Percentiles rank a stretch among this genome's conserved stretches.
Evolutionary conservation across 2,797 vertebrate species (phyloP).

Genomic region (Scolopax rusticola): DNA sequence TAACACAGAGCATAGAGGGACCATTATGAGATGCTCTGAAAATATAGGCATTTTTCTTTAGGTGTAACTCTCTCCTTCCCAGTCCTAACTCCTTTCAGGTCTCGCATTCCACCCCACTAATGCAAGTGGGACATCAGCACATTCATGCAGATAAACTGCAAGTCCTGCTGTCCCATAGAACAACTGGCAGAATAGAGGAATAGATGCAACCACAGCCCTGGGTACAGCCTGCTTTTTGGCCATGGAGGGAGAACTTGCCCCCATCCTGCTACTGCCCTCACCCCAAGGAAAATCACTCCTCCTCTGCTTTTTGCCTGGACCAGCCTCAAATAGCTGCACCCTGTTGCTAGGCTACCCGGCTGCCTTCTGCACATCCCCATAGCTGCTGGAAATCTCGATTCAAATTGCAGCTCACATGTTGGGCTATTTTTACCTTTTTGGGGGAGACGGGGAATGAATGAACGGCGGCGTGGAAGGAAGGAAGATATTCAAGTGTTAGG

Average conservation of each 20-base stretch:
- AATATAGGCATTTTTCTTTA: neutral
- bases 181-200: neutral
- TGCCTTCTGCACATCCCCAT: slow-evolving; percentile 55
- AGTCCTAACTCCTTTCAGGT: neutral
- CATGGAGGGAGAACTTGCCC: neutral
- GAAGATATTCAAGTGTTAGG: neutral
- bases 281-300: neutral
- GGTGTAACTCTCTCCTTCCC: neutral
- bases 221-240: neutral
- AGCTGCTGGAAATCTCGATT: slow-evolving; percentile 58
- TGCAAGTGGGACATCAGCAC: neutral
- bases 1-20: neutral
- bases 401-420: slow-evolving; percentile 60
- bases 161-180: neutral
- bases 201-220: neutral
- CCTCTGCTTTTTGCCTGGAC: slow-evolving; percentile 52
- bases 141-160: neutral
- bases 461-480: neutral
- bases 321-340: slow-evolving; percentile 60
- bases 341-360: slow-evolving; percentile 81
- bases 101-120: neutral
- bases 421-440: slow-evolving; percentile 66
- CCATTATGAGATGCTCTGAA: neutral
- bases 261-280: neutral
- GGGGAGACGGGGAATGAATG: neutral